phyloP scores from a whole-genome alignment of 35 echinoderm and acorn worm genomes.

The Strongylocentrotus purpuratus region DNA sequence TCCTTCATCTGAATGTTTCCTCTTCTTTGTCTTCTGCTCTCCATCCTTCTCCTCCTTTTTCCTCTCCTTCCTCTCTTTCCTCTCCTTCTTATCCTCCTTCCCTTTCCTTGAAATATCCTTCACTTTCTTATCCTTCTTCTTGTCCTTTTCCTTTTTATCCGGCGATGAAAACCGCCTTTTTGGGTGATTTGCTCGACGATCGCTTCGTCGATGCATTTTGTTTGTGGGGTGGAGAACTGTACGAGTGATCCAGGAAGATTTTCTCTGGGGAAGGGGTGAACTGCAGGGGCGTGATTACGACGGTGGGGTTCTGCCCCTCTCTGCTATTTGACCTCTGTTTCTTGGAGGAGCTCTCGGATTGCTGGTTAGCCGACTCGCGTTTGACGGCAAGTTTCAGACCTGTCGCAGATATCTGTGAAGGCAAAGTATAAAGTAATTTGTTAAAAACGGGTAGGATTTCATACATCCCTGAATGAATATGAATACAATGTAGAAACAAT shows the following conservation, averaged over 20 bases:
- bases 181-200: conserved; percentile 23
- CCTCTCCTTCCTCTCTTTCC: conserved; percentile 38
- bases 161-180: neutral
- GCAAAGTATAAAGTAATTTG: neutral
- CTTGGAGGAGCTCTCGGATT: neutral
- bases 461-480: no score
- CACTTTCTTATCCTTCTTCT: conserved; percentile 6
- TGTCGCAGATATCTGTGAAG: conserved; percentile 6
- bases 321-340: conserved; percentile 12
- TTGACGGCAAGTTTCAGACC: conserved; percentile 34
- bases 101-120: conserved; percentile 47
- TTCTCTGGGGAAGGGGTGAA: conserved; percentile 76
- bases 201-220: conserved; percentile 19
- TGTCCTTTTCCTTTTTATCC: conserved; percentile 61
- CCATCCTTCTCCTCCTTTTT: neutral
- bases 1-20: conserved; percentile 28
- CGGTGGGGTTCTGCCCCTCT: neutral
- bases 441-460: no score
- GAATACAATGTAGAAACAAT: no score
- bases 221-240: conserved; percentile 81
- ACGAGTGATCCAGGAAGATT: conserved; percentile 88
- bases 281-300: neutral
- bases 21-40: conserved; percentile 28
- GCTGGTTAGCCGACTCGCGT: conserved; percentile 16
- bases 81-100: conserved; percentile 9